A percentile compares a stretch with the other conserved stretches of the same genome.
Conservation (phyloP, 2,888 invertebrate species). For the Spisula solida region DNA sequence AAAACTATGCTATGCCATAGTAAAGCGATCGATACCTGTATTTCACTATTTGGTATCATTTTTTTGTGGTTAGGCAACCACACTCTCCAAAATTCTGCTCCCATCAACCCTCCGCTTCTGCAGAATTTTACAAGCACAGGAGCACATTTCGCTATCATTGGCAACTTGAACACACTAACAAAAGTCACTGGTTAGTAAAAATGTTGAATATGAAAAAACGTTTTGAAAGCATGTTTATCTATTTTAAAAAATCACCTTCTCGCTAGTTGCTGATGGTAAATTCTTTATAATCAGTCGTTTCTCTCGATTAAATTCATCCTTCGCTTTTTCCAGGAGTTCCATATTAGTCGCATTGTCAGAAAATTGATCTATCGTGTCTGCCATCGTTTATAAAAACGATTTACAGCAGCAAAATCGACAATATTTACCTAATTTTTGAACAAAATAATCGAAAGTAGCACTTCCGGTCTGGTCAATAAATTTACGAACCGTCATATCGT, state of each 20-base stretch:
- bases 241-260: slow-evolving; percentile 74
- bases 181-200: background rate
- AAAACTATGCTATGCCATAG: too few species aligned
- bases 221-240: too few species aligned
- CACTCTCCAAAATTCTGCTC: too few species aligned
- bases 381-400: background rate
- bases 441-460: slow-evolving; percentile 6
- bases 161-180: background rate
- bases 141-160: background rate
- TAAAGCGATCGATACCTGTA: too few species aligned
- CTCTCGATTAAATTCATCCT: slow-evolving; percentile 77
- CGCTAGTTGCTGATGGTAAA: slow-evolving; percentile 76
- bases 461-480: background rate
- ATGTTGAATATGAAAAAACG: background rate
- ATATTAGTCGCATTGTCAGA: slow-evolving; percentile 53
- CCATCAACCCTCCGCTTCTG: background rate
- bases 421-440: background rate
- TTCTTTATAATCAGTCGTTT: slow-evolving; percentile 77
- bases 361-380: slow-evolving; percentile 3
- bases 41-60: too few species aligned
- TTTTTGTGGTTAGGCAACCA: too few species aligned
- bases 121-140: background rate
- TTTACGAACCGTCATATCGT: background rate
- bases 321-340: slow-evolving; percentile 65
- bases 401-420: background rate